Evolutionary conservation across 2,888 invertebrate genomes (phyloP).

Genomic region (Agrochola circellaris): DNA sequence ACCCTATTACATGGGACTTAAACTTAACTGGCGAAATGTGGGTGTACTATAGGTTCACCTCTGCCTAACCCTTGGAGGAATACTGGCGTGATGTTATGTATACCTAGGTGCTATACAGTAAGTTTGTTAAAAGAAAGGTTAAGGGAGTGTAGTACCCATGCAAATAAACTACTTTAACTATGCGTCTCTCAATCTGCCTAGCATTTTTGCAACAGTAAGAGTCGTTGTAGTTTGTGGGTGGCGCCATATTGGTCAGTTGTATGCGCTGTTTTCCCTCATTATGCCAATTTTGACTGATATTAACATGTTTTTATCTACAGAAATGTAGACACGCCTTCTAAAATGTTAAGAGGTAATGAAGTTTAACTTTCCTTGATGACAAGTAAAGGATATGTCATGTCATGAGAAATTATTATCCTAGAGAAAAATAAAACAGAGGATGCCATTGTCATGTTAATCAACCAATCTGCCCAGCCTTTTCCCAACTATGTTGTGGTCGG

Average conservation of each 20-base stretch:
- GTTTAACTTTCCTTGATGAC: neutral
- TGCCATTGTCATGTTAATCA: neutral
- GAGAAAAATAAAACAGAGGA: neutral
- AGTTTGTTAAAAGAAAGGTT: neutral
- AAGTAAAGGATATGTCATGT: neutral
- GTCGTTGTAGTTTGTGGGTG: slow-evolving; percentile 17
- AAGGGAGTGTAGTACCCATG: neutral
- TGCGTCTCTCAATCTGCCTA: neutral
- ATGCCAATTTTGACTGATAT: slow-evolving; percentile 9
- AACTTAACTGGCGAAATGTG: too few species aligned
- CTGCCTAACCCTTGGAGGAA: too few species aligned
- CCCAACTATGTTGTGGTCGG: too few species aligned
- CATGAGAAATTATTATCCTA: neutral
- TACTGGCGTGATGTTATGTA: too few species aligned
- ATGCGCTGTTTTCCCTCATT: slow-evolving; percentile 2
- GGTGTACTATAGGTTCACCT: too few species aligned
- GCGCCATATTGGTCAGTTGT: slow-evolving; percentile 20
- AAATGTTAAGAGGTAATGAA: neutral
- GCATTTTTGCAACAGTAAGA: neutral
- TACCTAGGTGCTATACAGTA: neutral
- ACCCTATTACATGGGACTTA: too few species aligned
- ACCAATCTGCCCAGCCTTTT: neutral
- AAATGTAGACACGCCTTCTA: neutral
- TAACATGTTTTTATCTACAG: slow-evolving; percentile 17
- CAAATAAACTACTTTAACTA: neutral